phyloP scores from a whole-genome alignment of 1,140 invertebrate species.

The Tribolium castaneum region DNA sequence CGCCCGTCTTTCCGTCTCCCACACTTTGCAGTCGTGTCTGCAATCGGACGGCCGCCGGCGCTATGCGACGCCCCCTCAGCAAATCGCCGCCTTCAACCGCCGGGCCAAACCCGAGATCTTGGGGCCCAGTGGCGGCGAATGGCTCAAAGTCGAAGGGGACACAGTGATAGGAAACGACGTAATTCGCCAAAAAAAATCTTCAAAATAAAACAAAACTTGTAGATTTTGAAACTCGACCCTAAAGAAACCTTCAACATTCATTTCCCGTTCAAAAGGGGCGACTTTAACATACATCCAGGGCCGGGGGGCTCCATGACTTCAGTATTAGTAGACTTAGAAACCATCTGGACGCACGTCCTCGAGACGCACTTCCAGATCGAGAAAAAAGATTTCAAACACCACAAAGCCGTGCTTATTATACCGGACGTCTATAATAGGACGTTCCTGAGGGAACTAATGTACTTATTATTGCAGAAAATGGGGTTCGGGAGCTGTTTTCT shows the following conservation, averaged over 20 bases:
- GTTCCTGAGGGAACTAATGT: slow-evolving; percentile 87
- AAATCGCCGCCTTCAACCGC: slow-evolving; percentile 87
- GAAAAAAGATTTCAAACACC: slow-evolving; percentile 81
- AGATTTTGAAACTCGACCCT: slow-evolving; percentile 80
- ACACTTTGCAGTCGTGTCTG: slow-evolving; percentile 85
- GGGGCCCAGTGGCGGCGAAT: slow-evolving; percentile 68
- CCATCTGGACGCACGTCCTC: slow-evolving; percentile 88
- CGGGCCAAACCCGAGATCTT: slow-evolving; percentile 76
- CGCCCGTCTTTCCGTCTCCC: slow-evolving; percentile 82
- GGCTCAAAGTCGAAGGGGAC: slow-evolving; percentile 72
- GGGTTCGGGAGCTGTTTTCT: slow-evolving; percentile 93
- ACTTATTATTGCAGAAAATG: slow-evolving; percentile 82
- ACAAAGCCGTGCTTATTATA: slow-evolving; percentile 88
- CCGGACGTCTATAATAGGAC: slow-evolving; percentile 92
- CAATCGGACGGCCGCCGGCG: slow-evolving; percentile 82
- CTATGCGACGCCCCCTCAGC: slow-evolving; percentile 87
- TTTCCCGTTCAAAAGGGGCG: slow-evolving; percentile 89
- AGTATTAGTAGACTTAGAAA: slow-evolving; percentile 85
- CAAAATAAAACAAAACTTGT: slow-evolving; percentile 17
- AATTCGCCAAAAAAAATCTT: neutral
- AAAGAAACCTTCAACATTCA: slow-evolving; percentile 83
- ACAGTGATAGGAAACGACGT: slow-evolving; percentile 75
- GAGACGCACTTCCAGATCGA: slow-evolving; percentile 81
- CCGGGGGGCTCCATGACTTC: slow-evolving; percentile 87
- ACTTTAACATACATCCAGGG: slow-evolving; percentile 85